A percentile compares a stretch with the other conserved stretches of the same genome.
Evolutionary conservation across 2,888 invertebrate genomes (phyloP).

Genomic region (Patella caerulea): DNA sequence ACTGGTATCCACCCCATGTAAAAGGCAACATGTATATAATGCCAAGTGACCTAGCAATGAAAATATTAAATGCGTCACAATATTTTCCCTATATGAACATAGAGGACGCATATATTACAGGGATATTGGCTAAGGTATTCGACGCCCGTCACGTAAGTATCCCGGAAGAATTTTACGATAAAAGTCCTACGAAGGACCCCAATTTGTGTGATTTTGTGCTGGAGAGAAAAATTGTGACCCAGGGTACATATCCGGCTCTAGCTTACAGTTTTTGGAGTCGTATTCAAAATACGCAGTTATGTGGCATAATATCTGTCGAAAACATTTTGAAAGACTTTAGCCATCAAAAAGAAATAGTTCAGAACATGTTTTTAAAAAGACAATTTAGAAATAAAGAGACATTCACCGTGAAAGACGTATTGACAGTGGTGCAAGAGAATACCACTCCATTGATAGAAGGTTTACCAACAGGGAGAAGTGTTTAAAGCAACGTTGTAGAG

Average conservation of each 20-base stretch:
- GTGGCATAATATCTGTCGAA: background rate
- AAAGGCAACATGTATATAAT: constrained; percentile 13
- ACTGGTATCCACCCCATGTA: constrained; percentile 13
- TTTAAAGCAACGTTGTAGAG: no score
- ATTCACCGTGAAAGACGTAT: no score
- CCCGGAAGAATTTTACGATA: background rate
- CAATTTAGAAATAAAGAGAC: no score
- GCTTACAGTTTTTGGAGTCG: background rate
- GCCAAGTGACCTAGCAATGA: background rate
- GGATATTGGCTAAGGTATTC: background rate
- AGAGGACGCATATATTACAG: constrained; percentile 11
- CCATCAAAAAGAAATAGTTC: no score
- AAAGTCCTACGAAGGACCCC: background rate
- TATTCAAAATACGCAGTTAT: background rate
- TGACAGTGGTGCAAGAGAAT: no score
- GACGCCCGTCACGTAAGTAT: background rate
- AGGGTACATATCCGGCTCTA: background rate
- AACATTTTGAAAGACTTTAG: no score
- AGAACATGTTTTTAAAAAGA: no score
- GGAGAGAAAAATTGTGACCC: background rate
- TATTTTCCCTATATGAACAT: constrained; percentile 17
- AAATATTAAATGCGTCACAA: constrained; percentile 9
- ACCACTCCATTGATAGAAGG: no score
- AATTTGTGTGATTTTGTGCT: background rate
- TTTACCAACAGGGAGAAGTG: no score